Percentiles rank a stretch among this genome's conserved stretches.
Conservation (phyloP, 2,113 vertebrate genomes). For the Ceratotherium simum region DNA sequence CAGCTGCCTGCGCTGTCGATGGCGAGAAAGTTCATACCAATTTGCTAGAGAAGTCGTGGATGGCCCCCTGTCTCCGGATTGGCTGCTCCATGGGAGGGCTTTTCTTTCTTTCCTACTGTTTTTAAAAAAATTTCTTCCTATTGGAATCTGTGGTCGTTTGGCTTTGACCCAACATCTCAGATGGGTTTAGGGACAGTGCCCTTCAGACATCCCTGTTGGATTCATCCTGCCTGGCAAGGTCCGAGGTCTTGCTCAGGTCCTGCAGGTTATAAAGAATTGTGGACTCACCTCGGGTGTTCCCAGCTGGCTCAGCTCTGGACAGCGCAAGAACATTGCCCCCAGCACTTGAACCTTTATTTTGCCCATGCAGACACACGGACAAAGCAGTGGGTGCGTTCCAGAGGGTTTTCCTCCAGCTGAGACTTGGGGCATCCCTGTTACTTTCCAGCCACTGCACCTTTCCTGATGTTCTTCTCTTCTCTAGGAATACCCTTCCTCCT, state of each 20-base stretch:
- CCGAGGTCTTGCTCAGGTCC: rapidly evolving
- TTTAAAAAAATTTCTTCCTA: neutral
- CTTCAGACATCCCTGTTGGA: neutral
- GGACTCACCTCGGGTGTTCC: rapidly evolving
- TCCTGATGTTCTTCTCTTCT: rapidly evolving
- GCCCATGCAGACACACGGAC: rapidly evolving
- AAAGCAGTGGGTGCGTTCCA: rapidly evolving
- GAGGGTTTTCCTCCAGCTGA: rapidly evolving
- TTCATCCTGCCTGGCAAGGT: neutral
- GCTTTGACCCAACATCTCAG: neutral
- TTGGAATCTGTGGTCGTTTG: neutral
- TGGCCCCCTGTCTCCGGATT: no score
- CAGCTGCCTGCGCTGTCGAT: constrained; percentile 24
- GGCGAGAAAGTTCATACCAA: neutral
- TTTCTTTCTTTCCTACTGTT: neutral
- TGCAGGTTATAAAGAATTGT: rapidly evolving
- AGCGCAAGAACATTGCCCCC: rapidly evolving
- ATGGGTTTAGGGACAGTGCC: neutral
- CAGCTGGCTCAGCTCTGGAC: rapidly evolving
- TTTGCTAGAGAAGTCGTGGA: neutral
- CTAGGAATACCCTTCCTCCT: neutral
- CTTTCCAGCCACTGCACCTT: no score
- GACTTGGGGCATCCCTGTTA: rapidly evolving
- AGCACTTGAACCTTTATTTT: rapidly evolving
- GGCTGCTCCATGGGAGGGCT: neutral